Evolutionary conservation across 2,888 invertebrate genomes (phyloP).

Genomic region (Scaptodrosophila latifasciaeformis): DNA sequence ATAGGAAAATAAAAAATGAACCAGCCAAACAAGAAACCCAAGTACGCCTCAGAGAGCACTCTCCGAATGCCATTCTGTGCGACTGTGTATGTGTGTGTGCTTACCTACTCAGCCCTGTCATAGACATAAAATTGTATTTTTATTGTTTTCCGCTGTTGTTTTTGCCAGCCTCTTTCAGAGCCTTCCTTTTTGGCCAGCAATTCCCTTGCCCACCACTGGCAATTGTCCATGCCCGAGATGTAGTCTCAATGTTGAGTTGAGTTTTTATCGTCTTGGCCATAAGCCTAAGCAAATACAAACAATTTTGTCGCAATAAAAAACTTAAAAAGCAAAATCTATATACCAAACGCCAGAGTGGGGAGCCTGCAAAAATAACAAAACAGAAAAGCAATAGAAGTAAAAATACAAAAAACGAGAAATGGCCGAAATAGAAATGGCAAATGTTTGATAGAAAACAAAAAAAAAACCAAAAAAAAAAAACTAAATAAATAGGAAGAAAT

Average conservation of each 20-base stretch:
- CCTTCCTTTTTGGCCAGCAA: background rate
- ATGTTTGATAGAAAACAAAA: constrained; percentile 10
- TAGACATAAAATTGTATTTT: constrained; percentile 57
- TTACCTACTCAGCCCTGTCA: constrained; percentile 43
- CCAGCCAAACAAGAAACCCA: too few species aligned
- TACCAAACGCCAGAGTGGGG: too few species aligned
- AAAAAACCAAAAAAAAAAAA: constrained; percentile 21
- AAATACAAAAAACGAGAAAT: constrained; percentile 8
- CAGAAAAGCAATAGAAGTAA: constrained; percentile 15
- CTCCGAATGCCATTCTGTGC: background rate
- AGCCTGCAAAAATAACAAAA: background rate
- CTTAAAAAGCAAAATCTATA: constrained; percentile 2
- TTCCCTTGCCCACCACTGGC: constrained; percentile 19
- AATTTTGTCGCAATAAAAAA: constrained; percentile 42
- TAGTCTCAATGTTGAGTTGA: too few species aligned
- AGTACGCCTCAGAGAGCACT: background rate
- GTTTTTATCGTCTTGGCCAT: constrained; percentile 52
- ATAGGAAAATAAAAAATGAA: background rate
- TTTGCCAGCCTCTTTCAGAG: background rate
- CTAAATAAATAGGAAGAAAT: constrained; percentile 28
- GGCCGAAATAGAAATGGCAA: constrained; percentile 16
- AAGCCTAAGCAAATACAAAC: constrained; percentile 64
- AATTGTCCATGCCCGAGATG: constrained; percentile 44
- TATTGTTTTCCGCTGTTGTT: constrained; percentile 36
- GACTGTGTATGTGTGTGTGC: constrained; percentile 4